Conservation (phyloP, 1,140 invertebrate genomes). For the Teleogryllus occipitalis region DNA sequence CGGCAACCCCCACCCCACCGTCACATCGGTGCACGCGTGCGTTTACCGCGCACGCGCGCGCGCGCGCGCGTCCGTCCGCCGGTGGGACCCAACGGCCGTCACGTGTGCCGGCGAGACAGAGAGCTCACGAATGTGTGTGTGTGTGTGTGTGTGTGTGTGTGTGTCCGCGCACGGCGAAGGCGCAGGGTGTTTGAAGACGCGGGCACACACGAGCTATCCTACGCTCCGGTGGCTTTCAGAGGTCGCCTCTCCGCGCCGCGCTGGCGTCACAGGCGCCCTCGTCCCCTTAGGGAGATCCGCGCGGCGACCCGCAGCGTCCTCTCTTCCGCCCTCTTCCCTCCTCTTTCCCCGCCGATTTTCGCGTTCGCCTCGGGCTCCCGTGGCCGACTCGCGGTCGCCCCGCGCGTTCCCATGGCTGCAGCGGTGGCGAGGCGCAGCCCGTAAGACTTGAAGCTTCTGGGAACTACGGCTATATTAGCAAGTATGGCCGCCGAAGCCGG, state of each 20-base stretch:
- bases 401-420: not conserved
- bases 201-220: not conserved
- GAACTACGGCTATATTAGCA: conserved; percentile 1
- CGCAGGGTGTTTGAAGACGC: not conserved
- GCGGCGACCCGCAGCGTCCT: not conserved
- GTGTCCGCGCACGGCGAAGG: not conserved
- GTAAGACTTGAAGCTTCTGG: not conserved
- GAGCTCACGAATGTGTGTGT: too few relatives aligned
- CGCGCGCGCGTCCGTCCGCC: too few relatives aligned
- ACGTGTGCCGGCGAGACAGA: too few relatives aligned
- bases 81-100: too few relatives aligned
- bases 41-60: too few relatives aligned
- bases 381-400: not conserved
- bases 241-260: too few relatives aligned
- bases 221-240: not conserved
- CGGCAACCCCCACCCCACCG: not conserved
- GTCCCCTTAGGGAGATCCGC: not conserved
- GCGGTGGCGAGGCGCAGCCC: not conserved
- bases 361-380: not conserved
- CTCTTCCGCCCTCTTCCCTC: not conserved
- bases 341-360: not conserved
- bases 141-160: not conserved
- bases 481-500: not conserved
- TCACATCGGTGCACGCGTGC: not conserved
- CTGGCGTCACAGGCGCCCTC: not conserved